These are phyloP conservation scores for Chaitophorus viminalis DNA, from an alignment of 2,888 invertebrate species.

Conservation along the genomic window DNA sequence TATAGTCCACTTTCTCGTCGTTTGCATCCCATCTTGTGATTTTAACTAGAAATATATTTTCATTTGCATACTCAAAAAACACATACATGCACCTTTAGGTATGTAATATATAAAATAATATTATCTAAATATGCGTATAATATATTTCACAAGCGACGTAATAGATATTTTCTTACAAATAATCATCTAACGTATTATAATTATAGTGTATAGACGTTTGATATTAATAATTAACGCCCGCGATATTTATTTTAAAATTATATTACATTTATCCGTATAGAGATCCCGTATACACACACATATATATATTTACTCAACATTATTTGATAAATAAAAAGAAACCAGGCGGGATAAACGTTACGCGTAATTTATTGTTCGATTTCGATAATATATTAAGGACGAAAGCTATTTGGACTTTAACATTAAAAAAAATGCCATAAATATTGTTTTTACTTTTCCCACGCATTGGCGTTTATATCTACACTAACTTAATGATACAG, in stretches of 20 bases:
- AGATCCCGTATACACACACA: neutral
- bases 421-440: slow-evolving; percentile 14
- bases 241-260: neutral
- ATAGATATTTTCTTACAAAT: neutral
- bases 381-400: slow-evolving; percentile 8
- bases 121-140: no score
- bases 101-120: no score
- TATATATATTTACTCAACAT: neutral
- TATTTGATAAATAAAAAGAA: slow-evolving; percentile 10
- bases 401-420: slow-evolving; percentile 10
- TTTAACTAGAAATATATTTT: no score
- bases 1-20: no score
- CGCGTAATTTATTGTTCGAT: neutral
- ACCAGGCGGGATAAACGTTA: neutral
- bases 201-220: neutral
- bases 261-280: neutral
- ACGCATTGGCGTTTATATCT: neutral
- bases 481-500: neutral
- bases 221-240: neutral
- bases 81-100: no score
- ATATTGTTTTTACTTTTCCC: neutral
- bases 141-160: neutral
- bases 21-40: no score
- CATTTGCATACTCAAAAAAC: no score
- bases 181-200: neutral